Percentiles rank a stretch among this genome's conserved stretches.
phyloP scores from a whole-genome alignment of 2,797 vertebrate species.

The Semaprochilodus insignis region DNA sequence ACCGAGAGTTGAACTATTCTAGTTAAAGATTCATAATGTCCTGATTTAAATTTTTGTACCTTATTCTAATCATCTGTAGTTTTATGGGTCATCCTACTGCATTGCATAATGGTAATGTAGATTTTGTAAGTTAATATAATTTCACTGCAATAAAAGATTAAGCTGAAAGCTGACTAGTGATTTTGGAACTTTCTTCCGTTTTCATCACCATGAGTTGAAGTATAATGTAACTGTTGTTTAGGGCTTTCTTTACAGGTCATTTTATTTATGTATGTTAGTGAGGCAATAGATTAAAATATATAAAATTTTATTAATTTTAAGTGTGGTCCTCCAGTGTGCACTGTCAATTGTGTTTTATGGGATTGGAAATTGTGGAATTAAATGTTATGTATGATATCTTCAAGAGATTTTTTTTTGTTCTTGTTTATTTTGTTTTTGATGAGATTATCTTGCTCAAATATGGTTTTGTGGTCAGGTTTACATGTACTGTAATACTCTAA shows the following conservation, averaged over 20 bases:
- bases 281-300: neutral
- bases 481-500: neutral
- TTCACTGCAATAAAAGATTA: neutral
- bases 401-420: neutral
- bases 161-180: neutral
- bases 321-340: neutral
- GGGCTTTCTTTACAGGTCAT: neutral
- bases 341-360: neutral
- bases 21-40: neutral
- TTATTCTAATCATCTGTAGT: neutral
- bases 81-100: neutral
- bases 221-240: neutral
- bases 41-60: neutral
- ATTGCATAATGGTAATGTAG: neutral
- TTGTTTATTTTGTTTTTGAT: neutral
- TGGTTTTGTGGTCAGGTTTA: neutral
- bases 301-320: neutral
- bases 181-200: neutral
- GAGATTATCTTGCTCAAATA: neutral
- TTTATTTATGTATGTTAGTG: constrained; percentile 8
- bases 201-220: neutral
- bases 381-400: neutral
- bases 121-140: neutral
- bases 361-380: neutral
- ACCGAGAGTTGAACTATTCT: neutral